phyloP scores from a whole-genome alignment of 2,113 vertebrate species.

The Noctilio leporinus region DNA sequence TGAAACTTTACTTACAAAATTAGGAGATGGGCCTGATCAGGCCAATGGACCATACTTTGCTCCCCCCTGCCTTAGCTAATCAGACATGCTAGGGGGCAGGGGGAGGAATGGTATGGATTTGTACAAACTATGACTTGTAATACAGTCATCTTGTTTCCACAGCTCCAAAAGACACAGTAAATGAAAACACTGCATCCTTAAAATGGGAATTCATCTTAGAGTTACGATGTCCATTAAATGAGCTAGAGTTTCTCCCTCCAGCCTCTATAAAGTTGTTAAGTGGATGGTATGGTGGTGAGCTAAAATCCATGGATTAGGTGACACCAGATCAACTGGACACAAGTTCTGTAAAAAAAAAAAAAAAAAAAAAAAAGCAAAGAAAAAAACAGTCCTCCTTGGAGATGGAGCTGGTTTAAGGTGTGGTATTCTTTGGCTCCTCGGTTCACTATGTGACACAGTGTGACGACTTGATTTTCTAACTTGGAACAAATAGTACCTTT shows the following conservation, averaged over 20 bases:
- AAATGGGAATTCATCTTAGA: not conserved
- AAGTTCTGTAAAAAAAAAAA: not conserved
- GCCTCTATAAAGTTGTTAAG: not conserved
- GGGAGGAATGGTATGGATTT: not conserved
- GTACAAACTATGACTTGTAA: not conserved
- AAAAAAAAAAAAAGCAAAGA: not conserved
- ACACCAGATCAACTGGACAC: not conserved
- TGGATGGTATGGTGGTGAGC: fast-evolving
- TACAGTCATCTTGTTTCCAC: not conserved
- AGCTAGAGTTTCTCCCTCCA: not conserved
- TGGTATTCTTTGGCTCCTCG: no score
- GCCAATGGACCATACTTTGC: not conserved
- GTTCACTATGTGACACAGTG: not conserved
- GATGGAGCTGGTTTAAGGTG: no score
- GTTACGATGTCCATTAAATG: not conserved
- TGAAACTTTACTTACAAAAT: not conserved
- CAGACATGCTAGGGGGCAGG: not conserved
- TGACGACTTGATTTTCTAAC: not conserved
- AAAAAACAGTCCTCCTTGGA: no score
- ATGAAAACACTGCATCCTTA: not conserved
- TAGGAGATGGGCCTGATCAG: not conserved
- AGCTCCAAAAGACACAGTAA: not conserved
- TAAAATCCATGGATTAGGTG: not conserved
- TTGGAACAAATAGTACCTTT: not conserved
- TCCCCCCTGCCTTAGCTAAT: not conserved